Base-by-base conservation (phyloP, 2,113 vertebrate genomes). In the Aleadryas rufinucha region DNA sequence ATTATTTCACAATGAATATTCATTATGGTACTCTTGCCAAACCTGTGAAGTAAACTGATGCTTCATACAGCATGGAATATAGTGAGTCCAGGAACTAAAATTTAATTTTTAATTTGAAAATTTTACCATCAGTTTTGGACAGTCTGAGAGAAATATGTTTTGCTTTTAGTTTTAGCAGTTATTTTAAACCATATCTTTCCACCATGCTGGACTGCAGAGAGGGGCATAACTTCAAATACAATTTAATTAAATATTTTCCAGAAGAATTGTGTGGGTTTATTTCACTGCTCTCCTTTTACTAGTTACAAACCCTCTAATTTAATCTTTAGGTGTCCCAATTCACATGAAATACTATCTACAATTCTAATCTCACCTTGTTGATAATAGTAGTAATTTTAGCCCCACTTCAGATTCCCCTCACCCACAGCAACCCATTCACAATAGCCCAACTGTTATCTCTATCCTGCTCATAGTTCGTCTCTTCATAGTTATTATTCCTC, bases 21-120 rank as follows among this genome's bases (percentile, higher is more conserved):
- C n/a, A 92, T 91, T 78, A 91, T 45, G 33, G 9, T 85, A 78
- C 84, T 37, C 59, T 92, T 90, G 19, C 15, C 71, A 96, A 96
- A 91, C 54, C 3, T 71, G 19, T 30, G 87, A 41, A 57, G 6
- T 37, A 95, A 93, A 81, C 22, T 21, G 26, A 27, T 75, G 44
- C 3, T 85, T 95, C 60, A 41, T 84, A 70, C 11, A 84, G 28
- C 37, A 56, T 26, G 12, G 13, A 84, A 17, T 84, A 28, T 27
- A 16, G 13, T 53, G 61, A 61, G 12, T 69, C 45, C 11, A 91
- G 42, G 79, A 84, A 44, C 15, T 17, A 53, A 41, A 19, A 41
- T 7, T 19, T 65, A 49, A 56, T 44, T 74, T 65, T 90, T 83
- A 77, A 66, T 57, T 56, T 53, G n/a, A 53, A 76, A 56, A 18